A percentile compares a stretch with the other conserved stretches of the same genome.
Conservation (phyloP, 2,113 vertebrate species). For the Platycercus adscitus region DNA sequence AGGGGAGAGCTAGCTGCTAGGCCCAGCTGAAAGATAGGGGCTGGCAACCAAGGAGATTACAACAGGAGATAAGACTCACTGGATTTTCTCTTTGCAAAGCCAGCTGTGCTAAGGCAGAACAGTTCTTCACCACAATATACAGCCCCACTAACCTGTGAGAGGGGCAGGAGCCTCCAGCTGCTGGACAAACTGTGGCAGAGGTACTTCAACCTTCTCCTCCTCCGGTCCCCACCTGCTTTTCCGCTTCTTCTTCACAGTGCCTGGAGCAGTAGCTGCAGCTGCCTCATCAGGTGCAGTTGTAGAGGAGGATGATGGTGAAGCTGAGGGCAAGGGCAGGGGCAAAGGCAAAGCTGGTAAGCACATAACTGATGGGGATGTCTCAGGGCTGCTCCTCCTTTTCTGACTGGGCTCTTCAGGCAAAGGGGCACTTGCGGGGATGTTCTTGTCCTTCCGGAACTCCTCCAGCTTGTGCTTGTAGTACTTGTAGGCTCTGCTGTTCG, state of each 20-base stretch:
- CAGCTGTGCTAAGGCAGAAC: neutral
- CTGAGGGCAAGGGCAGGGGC: neutral
- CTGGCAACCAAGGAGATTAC: neutral
- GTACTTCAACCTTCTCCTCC: slow-evolving; percentile 90
- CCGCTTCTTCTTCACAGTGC: slow-evolving; percentile 84
- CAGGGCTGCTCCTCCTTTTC: slow-evolving; percentile 49
- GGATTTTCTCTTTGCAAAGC: neutral
- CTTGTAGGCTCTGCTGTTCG: slow-evolving; percentile 84
- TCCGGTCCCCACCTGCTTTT: slow-evolving; percentile 97
- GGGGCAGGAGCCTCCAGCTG: slow-evolving; percentile 72
- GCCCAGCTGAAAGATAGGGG: neutral
- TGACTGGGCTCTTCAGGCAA: neutral
- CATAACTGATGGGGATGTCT: neutral
- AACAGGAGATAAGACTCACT: neutral
- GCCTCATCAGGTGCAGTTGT: neutral
- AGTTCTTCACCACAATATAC: neutral
- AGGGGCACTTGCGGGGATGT: neutral
- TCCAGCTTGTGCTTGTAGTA: slow-evolving; percentile 89
- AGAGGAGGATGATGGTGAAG: neutral
- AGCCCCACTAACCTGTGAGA: slow-evolving; percentile 68
- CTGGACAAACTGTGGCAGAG: slow-evolving; percentile 72
- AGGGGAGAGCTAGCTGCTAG: neutral
- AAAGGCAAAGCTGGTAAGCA: neutral
- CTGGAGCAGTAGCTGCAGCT: neutral
- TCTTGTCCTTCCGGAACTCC: slow-evolving; percentile 80